Conservation (phyloP, 2,888 invertebrate genomes). For the Aleiodes alternator region DNA sequence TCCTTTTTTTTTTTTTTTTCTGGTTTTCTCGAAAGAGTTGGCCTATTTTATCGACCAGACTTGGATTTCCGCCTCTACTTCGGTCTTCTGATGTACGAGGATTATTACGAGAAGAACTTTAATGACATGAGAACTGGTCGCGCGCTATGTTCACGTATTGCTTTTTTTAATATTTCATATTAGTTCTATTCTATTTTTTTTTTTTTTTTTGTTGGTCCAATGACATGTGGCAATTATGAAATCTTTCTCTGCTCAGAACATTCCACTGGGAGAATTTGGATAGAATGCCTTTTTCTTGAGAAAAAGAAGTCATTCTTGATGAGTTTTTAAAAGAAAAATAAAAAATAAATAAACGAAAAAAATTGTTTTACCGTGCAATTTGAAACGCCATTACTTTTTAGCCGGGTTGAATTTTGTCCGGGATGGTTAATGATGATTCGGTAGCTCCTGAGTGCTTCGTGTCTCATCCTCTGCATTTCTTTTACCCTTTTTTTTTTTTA, state of each 20-base stretch:
- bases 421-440: constrained; percentile 6
- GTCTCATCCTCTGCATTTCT: too few species aligned
- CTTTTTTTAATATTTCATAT: neutral
- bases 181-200: too few species aligned
- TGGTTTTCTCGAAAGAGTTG: neutral
- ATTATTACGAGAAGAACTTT: constrained; percentile 13
- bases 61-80: constrained; percentile 33
- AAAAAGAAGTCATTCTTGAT: too few species aligned
- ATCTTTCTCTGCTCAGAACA: too few species aligned
- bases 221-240: too few species aligned
- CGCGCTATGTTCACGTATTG: neutral
- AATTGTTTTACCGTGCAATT: constrained; percentile 13
- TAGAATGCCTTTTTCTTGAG: neutral
- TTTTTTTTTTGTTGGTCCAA: too few species aligned
- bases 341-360: neutral
- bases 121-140: neutral
- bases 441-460: neutral
- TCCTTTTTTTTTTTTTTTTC: constrained; percentile 1
- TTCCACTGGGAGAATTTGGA: neutral
- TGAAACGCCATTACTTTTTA: constrained; percentile 3
- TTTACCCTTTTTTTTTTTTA: too few species aligned
- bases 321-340: neutral
- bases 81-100: neutral
- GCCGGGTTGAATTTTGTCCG: constrained; percentile 3
- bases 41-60: constrained; percentile 25